phyloP scores from a whole-genome alignment of 2,797 vertebrate species.

The Picus viridis region DNA sequence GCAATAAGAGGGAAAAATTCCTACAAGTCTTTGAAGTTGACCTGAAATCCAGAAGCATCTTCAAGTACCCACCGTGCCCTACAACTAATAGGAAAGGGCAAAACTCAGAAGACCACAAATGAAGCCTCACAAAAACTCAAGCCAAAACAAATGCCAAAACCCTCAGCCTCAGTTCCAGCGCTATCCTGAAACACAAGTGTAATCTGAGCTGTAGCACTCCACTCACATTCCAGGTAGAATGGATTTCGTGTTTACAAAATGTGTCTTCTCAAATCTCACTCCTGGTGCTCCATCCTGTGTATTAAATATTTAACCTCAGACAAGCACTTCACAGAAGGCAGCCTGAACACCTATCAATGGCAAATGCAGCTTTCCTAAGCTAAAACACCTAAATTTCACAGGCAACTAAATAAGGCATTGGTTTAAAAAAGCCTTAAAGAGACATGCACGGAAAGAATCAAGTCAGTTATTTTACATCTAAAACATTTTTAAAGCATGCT shows the following conservation, averaged over 20 bases:
- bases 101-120: constrained; percentile 24
- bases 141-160: not conserved
- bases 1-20: not conserved
- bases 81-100: constrained; percentile 8
- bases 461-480: not conserved
- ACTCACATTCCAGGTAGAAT: constrained; percentile 58
- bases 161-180: constrained; percentile 29
- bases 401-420: not conserved
- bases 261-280: constrained; percentile 5
- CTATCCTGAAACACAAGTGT: constrained; percentile 37
- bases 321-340: not conserved
- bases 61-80: not conserved
- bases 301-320: not conserved
- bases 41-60: constrained; percentile 38
- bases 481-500: not conserved
- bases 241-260: constrained; percentile 33
- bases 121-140: not conserved
- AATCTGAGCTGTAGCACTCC: constrained; percentile 48
- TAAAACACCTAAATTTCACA: not conserved
- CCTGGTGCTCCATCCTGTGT: not conserved
- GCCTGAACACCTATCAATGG: not conserved
- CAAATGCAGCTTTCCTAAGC: not conserved
- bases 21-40: not conserved
- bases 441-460: not conserved
- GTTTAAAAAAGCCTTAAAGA: not conserved